phyloP scores from a whole-genome alignment of 35 echinoderm and acorn worm genomes.

The Eucidaris tribuloides region DNA sequence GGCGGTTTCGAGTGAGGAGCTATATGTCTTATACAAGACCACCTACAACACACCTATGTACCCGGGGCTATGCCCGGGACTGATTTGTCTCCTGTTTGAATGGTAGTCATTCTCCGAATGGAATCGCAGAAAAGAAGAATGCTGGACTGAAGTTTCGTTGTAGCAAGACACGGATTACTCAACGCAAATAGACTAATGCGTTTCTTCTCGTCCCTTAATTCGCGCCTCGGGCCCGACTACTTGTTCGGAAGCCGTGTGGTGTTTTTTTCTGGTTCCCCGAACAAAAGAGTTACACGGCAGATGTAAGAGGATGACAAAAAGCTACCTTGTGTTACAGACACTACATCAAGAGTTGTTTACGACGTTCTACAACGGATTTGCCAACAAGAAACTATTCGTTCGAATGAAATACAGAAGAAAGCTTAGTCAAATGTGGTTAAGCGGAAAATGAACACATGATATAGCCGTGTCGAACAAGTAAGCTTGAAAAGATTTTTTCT shows the following conservation, averaged over 20 bases:
- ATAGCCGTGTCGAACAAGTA: not conserved
- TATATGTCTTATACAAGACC: conserved; percentile 18
- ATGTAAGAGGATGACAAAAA: conserved; percentile 12
- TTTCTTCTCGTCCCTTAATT: conserved; percentile 22
- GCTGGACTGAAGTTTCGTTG: not conserved
- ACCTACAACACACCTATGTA: conserved; percentile 13
- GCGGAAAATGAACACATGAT: conserved; percentile 28
- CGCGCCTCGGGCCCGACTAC: conserved; percentile 1
- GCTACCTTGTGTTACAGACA: not conserved
- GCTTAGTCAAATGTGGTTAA: conserved; percentile 33
- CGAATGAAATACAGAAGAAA: not conserved
- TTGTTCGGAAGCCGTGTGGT: not conserved
- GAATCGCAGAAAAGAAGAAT: not conserved
- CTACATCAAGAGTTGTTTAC: conserved; percentile 20
- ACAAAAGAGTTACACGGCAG: conserved; percentile 19
- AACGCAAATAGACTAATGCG: conserved; percentile 26
- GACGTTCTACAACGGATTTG: not conserved
- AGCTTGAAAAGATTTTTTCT: not conserved
- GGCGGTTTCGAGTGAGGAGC: too few relatives aligned
- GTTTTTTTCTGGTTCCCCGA: not conserved
- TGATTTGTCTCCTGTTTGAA: conserved; percentile 9
- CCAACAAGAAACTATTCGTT: not conserved
- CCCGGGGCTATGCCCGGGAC: not conserved
- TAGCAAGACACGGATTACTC: conserved; percentile 15
- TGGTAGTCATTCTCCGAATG: not conserved